These are phyloP conservation scores for Neoaliturus tenellus DNA, from an alignment of 2,888 invertebrate species.

Conservation along the genomic window DNA sequence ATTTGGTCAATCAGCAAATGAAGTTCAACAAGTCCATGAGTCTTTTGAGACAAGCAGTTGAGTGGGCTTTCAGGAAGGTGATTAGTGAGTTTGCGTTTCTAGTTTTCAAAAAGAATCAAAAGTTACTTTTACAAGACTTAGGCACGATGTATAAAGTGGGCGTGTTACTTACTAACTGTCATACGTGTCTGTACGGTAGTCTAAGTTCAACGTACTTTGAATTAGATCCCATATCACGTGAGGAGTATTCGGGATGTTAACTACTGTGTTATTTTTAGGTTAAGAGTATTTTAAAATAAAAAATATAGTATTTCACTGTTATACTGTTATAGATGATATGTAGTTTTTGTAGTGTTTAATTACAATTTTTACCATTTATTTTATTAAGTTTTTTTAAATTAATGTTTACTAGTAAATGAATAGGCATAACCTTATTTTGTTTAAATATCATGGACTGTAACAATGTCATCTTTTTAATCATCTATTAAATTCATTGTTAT, in stretches of 20 bases:
- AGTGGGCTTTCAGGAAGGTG: neutral
- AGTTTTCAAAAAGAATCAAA: neutral
- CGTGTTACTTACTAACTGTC: neutral
- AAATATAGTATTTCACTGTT: too few species aligned
- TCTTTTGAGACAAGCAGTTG: neutral
- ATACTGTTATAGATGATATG: too few species aligned
- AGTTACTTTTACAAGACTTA: neutral
- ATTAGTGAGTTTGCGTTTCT: neutral
- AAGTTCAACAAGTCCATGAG: neutral
- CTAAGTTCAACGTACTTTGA: neutral
- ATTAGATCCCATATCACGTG: neutral
- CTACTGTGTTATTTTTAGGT: too few species aligned
- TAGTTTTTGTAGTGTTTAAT: too few species aligned
- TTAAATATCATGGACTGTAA: too few species aligned
- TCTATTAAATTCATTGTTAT: too few species aligned
- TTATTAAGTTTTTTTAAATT: too few species aligned
- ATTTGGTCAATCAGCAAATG: neutral
- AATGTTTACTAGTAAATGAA: too few species aligned
- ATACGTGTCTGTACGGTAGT: neutral
- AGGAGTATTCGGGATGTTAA: neutral
- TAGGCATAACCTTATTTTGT: too few species aligned
- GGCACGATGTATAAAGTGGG: neutral
- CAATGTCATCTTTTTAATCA: too few species aligned
- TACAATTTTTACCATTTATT: too few species aligned
- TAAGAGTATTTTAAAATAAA: too few species aligned